Conservation (phyloP, 2,113 vertebrate species). For the Aptenodytes patagonicus region DNA sequence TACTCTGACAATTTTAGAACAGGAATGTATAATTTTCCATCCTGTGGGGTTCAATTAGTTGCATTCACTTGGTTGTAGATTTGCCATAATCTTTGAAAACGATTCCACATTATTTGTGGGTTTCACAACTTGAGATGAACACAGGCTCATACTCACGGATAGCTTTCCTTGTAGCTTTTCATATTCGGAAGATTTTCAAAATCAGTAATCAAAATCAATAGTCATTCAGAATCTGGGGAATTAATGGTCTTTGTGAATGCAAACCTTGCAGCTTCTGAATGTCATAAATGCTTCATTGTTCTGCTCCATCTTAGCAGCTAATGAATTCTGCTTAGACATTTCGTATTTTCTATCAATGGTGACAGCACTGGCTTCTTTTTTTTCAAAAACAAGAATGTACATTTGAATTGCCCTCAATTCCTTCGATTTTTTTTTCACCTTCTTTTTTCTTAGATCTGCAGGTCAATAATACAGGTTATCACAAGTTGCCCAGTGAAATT, state of each 20-base stretch:
- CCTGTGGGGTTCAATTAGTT: background rate
- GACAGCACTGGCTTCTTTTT: background rate
- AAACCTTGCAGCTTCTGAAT: background rate
- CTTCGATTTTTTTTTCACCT: background rate
- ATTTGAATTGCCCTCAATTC: background rate
- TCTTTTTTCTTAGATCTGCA: background rate
- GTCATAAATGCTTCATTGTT: background rate
- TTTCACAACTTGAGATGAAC: background rate
- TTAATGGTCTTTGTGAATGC: background rate
- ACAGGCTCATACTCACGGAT: background rate
- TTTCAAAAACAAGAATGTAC: background rate
- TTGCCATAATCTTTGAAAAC: background rate
- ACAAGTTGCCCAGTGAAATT: background rate
- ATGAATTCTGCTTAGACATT: background rate
- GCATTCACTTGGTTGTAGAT: background rate
- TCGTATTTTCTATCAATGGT: background rate
- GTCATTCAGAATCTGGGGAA: background rate
- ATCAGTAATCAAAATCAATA: background rate
- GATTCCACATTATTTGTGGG: fast-evolving
- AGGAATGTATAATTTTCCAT: fast-evolving
- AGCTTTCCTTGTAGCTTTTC: background rate
- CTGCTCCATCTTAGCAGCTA: background rate
- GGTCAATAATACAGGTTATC: background rate
- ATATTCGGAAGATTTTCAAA: background rate
- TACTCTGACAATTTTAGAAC: background rate